Evolutionary conservation across 2,797 vertebrate species (phyloP).

Genomic region (Cossypha dichroa): DNA sequence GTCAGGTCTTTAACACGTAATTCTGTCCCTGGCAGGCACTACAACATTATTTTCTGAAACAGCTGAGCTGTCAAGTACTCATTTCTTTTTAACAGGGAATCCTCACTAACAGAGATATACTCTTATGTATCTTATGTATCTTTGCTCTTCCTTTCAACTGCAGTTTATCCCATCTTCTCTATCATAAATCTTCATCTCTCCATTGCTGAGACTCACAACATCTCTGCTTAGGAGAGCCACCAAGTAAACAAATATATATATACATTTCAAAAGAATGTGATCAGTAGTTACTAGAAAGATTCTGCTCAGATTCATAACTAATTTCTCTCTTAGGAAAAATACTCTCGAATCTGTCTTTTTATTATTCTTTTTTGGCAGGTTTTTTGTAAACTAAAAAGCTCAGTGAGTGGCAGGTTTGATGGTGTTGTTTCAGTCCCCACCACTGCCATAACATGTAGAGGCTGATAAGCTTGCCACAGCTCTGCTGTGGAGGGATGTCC

Average conservation of each 20-base stretch:
- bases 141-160: background rate
- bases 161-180: background rate
- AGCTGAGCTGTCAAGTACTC: background rate
- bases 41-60: background rate
- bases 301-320: background rate
- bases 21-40: background rate
- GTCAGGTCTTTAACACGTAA: background rate
- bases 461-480: too few species aligned
- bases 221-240: background rate
- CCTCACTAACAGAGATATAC: background rate
- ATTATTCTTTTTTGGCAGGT: background rate
- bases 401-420: fast-evolving
- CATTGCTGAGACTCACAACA: background rate
- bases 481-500: too few species aligned
- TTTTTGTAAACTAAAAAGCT: background rate
- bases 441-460: background rate
- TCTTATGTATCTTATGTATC: background rate
- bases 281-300: background rate
- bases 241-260: background rate
- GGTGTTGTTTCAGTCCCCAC: background rate
- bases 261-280: background rate
- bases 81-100: background rate
- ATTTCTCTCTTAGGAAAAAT: background rate
- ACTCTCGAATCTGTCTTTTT: background rate
- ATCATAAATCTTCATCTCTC: background rate